Base-by-base conservation (phyloP, 2,797 vertebrate species). In the Mionectes olivaceus region DNA sequence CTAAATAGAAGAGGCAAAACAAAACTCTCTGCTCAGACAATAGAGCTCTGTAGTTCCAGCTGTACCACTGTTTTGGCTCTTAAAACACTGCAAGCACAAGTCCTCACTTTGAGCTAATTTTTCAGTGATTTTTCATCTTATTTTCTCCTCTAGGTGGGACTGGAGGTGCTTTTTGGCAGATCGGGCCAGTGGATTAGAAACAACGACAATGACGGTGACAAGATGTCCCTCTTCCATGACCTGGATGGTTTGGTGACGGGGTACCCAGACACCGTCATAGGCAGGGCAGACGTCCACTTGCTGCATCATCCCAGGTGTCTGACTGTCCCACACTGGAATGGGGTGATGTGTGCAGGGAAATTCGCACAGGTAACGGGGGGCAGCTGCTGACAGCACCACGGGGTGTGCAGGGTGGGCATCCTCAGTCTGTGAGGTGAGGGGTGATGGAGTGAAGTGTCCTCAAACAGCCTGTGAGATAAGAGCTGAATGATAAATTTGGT, bases 151-250 rank as follows among this genome's bases (percentile, higher is more conserved):
- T 60, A 97, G 97, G 97, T 89, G 89, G 96, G 94, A 19, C 94
- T 97, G 33, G 90, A 95, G 63, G 94, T 94, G 24, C 93, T 97
- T 87, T 97, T 97, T 93, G 96, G 96, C 53, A 95, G 52, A 47
- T 37, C 59, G 1, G 97, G 92, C 12, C 91, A 94, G 71, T 97
- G 97, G 96, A 97, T 98, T 86, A 96, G 97, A 78, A 94, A 47
- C 32, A 95, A 94, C 5, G 81, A 93, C 64, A 84, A 73, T 5
- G 97, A 97, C 1, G 95, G 96, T n/a, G 97, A 97, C 95, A 97
- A 95, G 76, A 90, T 67, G 10, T 97, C 97, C 11, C 35, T 97
- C 53, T 97, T 95, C 81, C 96, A 89, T 19, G 97, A 94, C 7
- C 87, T 96, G 93, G 97, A 93, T 2, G 97, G 97, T 28, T 96